Percentiles rank a stretch among this genome's conserved stretches.
Evolutionary conservation across 2,888 invertebrate species (phyloP).

Genomic region (Gibbula magus): DNA sequence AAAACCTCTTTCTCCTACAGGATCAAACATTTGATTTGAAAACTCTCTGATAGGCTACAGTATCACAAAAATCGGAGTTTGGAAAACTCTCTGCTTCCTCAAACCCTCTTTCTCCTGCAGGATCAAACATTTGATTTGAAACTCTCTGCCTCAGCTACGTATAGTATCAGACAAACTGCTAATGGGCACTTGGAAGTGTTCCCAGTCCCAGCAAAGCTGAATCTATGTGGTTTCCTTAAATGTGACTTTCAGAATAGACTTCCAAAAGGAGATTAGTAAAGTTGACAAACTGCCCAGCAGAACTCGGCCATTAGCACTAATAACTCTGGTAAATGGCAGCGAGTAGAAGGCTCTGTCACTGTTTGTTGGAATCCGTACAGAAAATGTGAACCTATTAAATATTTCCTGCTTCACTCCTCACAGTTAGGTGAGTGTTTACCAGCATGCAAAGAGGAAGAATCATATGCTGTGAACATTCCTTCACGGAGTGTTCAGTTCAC

Average conservation of each 20-base stretch:
- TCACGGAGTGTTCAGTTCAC: too few relatives aligned
- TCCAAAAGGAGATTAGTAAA: neutral
- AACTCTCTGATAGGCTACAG: too few relatives aligned
- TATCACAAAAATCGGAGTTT: too few relatives aligned
- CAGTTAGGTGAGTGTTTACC: neutral
- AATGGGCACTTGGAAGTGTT: neutral
- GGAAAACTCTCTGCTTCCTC: too few relatives aligned
- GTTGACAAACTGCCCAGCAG: neutral
- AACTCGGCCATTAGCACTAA: neutral
- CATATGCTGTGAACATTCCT: too few relatives aligned
- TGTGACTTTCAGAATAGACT: neutral
- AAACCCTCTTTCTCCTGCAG: too few relatives aligned
- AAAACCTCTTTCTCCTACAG: too few relatives aligned
- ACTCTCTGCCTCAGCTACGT: neutral
- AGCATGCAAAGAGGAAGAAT: neutral
- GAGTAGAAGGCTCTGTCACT: neutral
- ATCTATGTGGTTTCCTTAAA: neutral
- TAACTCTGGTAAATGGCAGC: neutral
- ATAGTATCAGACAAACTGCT: neutral
- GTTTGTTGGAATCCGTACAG: neutral
- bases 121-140: too few relatives aligned
- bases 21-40: too few relatives aligned
- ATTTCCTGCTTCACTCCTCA: neutral
- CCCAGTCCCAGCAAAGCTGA: neutral
- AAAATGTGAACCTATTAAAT: conserved; percentile 3